phyloP scores from a whole-genome alignment of 1,140 invertebrate species.

The Dendroctonus ponderosae region DNA sequence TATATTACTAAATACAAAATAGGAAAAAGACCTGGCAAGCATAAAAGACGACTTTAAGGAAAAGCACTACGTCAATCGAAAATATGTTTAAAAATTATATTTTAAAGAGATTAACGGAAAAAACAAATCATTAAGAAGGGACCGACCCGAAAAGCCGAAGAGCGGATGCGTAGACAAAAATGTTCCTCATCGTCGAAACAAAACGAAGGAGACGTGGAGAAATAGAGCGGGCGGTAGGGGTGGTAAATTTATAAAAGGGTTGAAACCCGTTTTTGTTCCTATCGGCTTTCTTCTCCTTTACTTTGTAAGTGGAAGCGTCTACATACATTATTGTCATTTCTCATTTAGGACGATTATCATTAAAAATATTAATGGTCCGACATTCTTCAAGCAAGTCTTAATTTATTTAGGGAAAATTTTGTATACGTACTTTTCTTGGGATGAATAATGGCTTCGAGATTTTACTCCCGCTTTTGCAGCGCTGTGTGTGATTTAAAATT shows the following conservation, averaged over 20 bases:
- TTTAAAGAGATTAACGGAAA: neutral
- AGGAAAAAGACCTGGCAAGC: too few species aligned
- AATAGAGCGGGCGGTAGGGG: slow-evolving; percentile 24
- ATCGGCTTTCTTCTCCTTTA: slow-evolving; percentile 40
- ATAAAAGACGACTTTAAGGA: too few species aligned
- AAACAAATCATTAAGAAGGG: slow-evolving; percentile 25
- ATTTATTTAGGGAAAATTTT: slow-evolving; percentile 49
- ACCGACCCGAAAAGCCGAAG: too few species aligned
- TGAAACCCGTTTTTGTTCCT: slow-evolving; percentile 43
- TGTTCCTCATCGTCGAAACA: slow-evolving; percentile 37
- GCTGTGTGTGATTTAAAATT: slow-evolving; percentile 41
- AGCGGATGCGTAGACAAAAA: slow-evolving; percentile 41
- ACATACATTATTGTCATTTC: slow-evolving; percentile 51
- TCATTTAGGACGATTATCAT: slow-evolving; percentile 49
- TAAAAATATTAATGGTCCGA: slow-evolving; percentile 50
- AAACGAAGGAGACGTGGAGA: slow-evolving; percentile 46
- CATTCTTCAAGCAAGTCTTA: slow-evolving; percentile 50
- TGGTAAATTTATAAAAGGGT: slow-evolving; percentile 44
- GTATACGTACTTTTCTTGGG: slow-evolving; percentile 44
- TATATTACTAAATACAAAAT: too few species aligned
- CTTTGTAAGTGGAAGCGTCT: slow-evolving; percentile 43
- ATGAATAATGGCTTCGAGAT: slow-evolving; percentile 42
- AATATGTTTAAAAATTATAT: too few species aligned
- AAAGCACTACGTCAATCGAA: too few species aligned
- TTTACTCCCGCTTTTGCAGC: slow-evolving; percentile 16